Percentiles rank a stretch among this genome's conserved stretches.
Evolutionary conservation across 2,888 invertebrate species (phyloP).

Genomic region (Amaurobius ferox): DNA sequence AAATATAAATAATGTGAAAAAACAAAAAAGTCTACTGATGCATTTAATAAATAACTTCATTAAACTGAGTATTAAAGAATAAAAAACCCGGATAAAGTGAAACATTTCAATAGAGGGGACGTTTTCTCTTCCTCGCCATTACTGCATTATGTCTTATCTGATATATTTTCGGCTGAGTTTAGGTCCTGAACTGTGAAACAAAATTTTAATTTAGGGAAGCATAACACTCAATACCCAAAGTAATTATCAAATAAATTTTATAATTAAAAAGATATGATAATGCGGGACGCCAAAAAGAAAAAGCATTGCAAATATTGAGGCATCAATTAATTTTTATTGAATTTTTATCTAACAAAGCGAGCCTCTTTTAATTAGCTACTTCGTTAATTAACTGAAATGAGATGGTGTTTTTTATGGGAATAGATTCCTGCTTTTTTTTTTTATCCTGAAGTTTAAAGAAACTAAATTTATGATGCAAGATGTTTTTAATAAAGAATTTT

Average conservation of each 20-base stretch:
- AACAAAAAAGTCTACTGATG: too few relatives aligned
- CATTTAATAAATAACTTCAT: too few relatives aligned
- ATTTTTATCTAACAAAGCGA: slow-evolving; percentile 13
- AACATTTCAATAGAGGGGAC: background rate
- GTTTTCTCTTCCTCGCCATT: background rate
- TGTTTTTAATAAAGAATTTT: background rate
- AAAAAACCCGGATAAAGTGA: background rate
- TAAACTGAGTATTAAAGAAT: slow-evolving; percentile 11
- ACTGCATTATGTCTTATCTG: slow-evolving; percentile 5
- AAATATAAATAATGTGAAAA: too few relatives aligned
- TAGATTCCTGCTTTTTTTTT: background rate
- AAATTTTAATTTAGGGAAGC: slow-evolving; percentile 12
- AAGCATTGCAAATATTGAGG: slow-evolving; percentile 14
- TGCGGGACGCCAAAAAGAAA: background rate
- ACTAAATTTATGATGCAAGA: slow-evolving; percentile 12
- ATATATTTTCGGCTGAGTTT: background rate
- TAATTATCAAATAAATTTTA: slow-evolving; percentile 18
- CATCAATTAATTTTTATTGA: slow-evolving; percentile 18
- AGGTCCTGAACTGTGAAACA: slow-evolving; percentile 6
- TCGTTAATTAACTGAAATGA: slow-evolving; percentile 18
- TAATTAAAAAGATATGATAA: slow-evolving; percentile 18
- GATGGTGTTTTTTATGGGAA: slow-evolving; percentile 7
- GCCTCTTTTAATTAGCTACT: slow-evolving; percentile 16
- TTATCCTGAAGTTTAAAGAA: background rate
- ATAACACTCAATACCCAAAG: slow-evolving; percentile 9